These are phyloP conservation scores for Neuroscelio doddi DNA, from an alignment of 2,888 invertebrate species.

Conservation along the genomic window DNA sequence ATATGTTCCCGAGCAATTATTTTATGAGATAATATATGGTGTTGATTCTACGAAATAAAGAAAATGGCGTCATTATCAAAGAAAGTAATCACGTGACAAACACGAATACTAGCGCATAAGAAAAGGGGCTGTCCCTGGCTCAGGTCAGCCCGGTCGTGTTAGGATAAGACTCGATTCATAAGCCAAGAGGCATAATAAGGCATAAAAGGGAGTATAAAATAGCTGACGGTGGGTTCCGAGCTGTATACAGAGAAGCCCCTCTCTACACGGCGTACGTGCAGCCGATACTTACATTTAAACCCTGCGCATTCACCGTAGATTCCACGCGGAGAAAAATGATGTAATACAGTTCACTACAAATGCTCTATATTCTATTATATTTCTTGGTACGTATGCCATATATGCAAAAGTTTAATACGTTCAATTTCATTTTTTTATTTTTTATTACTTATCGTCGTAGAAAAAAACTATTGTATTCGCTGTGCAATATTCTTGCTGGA, in stretches of 20 bases:
- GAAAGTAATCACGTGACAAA: not conserved
- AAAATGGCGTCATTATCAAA: not conserved
- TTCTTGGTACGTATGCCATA: too few species aligned
- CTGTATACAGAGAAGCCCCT: constrained; percentile 56
- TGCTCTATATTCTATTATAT: too few species aligned
- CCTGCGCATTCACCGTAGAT: not conserved
- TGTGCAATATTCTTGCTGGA: too few species aligned
- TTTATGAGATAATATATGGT: too few species aligned
- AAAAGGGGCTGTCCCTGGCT: not conserved
- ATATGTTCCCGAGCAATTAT: too few species aligned
- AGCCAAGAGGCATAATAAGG: constrained; percentile 51
- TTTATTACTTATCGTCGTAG: too few species aligned
- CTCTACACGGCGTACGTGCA: constrained; percentile 52
- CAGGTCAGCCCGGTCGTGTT: constrained; percentile 33
- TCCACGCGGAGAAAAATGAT: too few species aligned
- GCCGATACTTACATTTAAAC: constrained; percentile 52
- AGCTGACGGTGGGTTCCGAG: constrained; percentile 35
- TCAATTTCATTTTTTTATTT: too few species aligned
- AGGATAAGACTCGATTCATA: constrained; percentile 48
- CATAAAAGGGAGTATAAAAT: constrained; percentile 24
- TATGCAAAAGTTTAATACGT: too few species aligned
- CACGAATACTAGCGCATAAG: not conserved
- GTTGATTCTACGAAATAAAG: not conserved
- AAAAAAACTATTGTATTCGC: too few species aligned
- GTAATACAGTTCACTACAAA: too few species aligned